phyloP scores from a whole-genome alignment of 1,140 invertebrate genomes.

The Neuroterus valhalla region DNA sequence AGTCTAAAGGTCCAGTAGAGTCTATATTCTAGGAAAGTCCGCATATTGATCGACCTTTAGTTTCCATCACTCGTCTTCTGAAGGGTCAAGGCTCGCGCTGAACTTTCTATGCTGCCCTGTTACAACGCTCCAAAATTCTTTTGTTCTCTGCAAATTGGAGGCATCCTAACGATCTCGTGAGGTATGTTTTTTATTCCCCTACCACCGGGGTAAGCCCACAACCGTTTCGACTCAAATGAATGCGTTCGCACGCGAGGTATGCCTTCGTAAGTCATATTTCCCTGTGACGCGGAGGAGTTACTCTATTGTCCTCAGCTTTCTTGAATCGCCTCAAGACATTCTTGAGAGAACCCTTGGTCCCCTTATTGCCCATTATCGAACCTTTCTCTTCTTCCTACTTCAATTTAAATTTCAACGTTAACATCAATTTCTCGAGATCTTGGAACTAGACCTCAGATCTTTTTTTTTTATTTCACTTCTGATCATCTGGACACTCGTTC shows the following conservation, averaged over 20 bases:
- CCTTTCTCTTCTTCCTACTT: background rate
- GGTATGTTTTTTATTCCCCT: slow-evolving; percentile 32
- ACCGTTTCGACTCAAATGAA: slow-evolving; percentile 37
- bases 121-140: slow-evolving; percentile 70
- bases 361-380: background rate
- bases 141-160: slow-evolving; percentile 68
- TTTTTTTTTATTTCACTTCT: too few relatives aligned
- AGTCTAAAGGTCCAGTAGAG: background rate
- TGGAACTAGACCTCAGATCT: too few relatives aligned
- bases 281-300: slow-evolving; percentile 73
- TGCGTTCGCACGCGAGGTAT: slow-evolving; percentile 52
- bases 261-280: slow-evolving; percentile 70
- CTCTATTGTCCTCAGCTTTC: slow-evolving; percentile 74
- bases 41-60: background rate
- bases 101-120: slow-evolving; percentile 64
- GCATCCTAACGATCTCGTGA: slow-evolving; percentile 41
- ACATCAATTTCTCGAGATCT: too few relatives aligned
- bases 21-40: background rate
- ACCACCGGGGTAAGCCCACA: background rate
- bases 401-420: too few relatives aligned
- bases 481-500: too few relatives aligned
- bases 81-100: slow-evolving; percentile 5
- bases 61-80: background rate
- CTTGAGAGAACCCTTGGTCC: slow-evolving; percentile 3
- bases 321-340: slow-evolving; percentile 65